These are phyloP conservation scores for Mesorhabditis sp. DNA, from an alignment of 2,888 invertebrate species.

Conservation along the genomic window DNA sequence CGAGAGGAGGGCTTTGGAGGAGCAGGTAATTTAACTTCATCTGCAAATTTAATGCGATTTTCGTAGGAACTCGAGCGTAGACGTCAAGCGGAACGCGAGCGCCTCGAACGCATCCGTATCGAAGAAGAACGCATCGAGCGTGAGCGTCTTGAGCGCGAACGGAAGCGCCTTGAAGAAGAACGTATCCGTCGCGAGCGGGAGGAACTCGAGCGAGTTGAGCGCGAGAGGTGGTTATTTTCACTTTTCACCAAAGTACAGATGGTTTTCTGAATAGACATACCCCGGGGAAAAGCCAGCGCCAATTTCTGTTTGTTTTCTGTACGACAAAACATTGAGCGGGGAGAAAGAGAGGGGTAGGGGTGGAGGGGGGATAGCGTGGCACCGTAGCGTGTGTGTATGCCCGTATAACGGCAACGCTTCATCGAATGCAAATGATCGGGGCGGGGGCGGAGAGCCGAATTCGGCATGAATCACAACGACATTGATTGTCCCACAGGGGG, in stretches of 20 bases:
- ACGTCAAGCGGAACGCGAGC: slow-evolving; percentile 17
- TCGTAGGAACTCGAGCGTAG: slow-evolving; percentile 11
- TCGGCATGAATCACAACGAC: slow-evolving; percentile 2
- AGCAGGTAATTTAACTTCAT: slow-evolving; percentile 22
- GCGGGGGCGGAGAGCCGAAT: slow-evolving; percentile 10
- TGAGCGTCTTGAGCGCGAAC: slow-evolving; percentile 48
- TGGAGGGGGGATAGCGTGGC: slow-evolving; percentile 24
- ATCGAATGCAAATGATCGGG: not conserved
- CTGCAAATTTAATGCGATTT: not conserved
- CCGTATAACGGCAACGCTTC: not conserved
- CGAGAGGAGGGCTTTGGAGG: slow-evolving; percentile 40
- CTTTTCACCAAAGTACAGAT: not conserved
- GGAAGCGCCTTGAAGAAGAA: slow-evolving; percentile 44
- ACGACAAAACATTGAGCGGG: slow-evolving; percentile 21
- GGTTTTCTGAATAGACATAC: not conserved
- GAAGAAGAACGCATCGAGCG: slow-evolving; percentile 36
- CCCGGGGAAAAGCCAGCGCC: not conserved
- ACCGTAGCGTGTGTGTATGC: too few relatives aligned
- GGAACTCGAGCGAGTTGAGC: slow-evolving; percentile 17
- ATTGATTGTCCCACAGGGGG: not conserved
- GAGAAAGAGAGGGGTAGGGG: slow-evolving; percentile 33
- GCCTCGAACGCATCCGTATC: slow-evolving; percentile 26
- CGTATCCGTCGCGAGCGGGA: slow-evolving; percentile 39
- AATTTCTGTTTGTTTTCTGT: not conserved
- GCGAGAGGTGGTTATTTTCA: not conserved